These are phyloP conservation scores for Morelia viridis DNA, from an alignment of 2,797 vertebrate genomes.

Conservation along the genomic window DNA sequence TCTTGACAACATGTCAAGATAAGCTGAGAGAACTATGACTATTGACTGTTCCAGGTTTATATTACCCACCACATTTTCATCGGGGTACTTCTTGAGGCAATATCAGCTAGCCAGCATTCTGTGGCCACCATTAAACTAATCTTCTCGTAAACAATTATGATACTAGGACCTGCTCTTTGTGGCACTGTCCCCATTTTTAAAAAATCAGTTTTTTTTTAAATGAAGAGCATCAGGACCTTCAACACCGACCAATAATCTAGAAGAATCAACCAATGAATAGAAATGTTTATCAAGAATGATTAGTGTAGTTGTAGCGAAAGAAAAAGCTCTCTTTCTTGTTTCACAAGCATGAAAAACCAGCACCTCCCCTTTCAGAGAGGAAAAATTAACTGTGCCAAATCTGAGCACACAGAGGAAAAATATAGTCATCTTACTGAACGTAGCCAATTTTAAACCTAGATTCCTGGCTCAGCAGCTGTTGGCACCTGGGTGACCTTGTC, in stretches of 20 bases:
- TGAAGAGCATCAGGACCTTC: background rate
- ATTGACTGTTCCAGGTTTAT: background rate
- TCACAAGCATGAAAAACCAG: background rate
- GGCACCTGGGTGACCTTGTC: background rate
- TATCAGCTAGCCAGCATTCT: background rate
- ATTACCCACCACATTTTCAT: background rate
- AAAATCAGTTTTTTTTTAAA: background rate
- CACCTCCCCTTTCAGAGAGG: background rate
- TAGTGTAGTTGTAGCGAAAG: background rate
- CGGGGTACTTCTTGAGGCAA: background rate
- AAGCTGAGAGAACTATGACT: background rate
- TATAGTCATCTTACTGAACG: constrained; percentile 20
- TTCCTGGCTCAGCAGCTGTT: background rate
- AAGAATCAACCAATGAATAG: constrained; percentile 12
- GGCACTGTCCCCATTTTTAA: background rate
- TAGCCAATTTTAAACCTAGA: constrained; percentile 8
- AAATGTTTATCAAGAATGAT: constrained; percentile 32
- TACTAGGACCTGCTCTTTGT: background rate
- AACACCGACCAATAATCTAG: constrained; percentile 31
- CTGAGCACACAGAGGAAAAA: constrained; percentile 32
- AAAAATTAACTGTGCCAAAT: background rate
- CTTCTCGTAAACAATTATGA: background rate
- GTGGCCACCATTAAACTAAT: background rate
- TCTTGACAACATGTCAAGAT: background rate
- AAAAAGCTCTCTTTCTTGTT: background rate